Percentiles rank a stretch among this genome's conserved stretches.
Evolutionary conservation across 1,140 invertebrate genomes (phyloP).

Genomic region (honey bee (Apis mellifera)): Amel_HAv3.1 CM009940.2:8738501-8739000

Average conservation of each 20-base stretch:
- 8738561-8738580: conserved; percentile 12
- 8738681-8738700: conserved; percentile 31
- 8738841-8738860: not conserved
- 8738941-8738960: conserved; percentile 62
- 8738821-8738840: not conserved
- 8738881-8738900: not conserved
- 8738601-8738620: conserved; percentile 10
- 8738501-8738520: not conserved
- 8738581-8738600: not conserved
- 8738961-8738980: conserved; percentile 52
- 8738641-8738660: not conserved
- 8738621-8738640: conserved; percentile 26
- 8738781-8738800: not conserved
- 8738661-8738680: conserved; percentile 6
- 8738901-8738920: conserved; percentile 54
- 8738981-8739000: conserved; percentile 47
- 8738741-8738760: conserved; percentile 48
- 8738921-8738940: conserved; percentile 63
- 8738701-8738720: conserved; percentile 31
- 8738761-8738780: conserved; percentile 36
- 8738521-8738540: no score
- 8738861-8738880: not conserved
- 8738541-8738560: not conserved
- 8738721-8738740: conserved; percentile 48
- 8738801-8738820: not conserved